phyloP scores from a whole-genome alignment of 2,888 invertebrate genomes.

The Acanthosepion pharaonis region DNA sequence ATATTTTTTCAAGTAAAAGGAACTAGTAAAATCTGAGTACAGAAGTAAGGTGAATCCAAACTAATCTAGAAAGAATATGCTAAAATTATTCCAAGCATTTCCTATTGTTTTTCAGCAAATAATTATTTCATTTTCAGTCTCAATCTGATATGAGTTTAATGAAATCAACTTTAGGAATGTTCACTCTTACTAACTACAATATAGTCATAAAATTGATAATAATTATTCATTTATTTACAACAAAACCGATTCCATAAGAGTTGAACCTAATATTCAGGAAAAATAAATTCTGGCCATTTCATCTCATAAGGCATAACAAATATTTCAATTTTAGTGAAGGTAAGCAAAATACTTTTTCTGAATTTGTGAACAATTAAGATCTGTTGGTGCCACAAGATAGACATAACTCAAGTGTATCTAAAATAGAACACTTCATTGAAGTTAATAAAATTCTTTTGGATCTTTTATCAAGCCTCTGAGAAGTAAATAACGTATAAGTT shows the following conservation, averaged over 20 bases:
- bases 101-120: background rate
- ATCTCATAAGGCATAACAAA: too few relatives aligned
- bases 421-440: background rate
- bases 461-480: background rate
- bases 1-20: background rate
- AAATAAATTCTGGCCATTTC: background rate
- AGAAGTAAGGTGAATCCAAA: background rate
- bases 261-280: background rate
- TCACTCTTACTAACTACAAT: background rate
- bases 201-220: background rate
- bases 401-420: background rate
- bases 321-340: background rate
- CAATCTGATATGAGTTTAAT: too few relatives aligned
- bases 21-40: background rate
- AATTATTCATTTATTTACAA: background rate
- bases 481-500: background rate
- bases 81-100: background rate
- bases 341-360: background rate
- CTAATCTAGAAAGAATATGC: background rate
- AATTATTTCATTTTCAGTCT: background rate
- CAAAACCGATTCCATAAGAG: background rate
- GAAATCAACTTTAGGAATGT: background rate
- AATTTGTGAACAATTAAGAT: background rate
- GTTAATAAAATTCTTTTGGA: background rate
- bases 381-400: background rate